Conservation (phyloP, 2,797 vertebrate genomes). For the Chrosomus eos region DNA sequence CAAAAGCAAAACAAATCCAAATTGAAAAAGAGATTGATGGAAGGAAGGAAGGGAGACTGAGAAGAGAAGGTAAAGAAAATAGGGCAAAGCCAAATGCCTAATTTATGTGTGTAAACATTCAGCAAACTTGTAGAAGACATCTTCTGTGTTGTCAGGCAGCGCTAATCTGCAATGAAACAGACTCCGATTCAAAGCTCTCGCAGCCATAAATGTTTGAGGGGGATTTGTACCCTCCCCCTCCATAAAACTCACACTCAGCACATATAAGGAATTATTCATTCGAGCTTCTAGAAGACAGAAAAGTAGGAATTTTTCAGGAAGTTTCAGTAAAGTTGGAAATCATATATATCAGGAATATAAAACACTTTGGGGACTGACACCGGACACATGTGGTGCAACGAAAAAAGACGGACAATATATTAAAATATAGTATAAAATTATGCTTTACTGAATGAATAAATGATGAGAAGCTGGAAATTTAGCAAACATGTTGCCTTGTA, state of each 20-base stretch:
- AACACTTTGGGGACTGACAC: conserved; percentile 4
- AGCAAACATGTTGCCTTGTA: background rate
- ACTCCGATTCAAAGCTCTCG: conserved; percentile 62
- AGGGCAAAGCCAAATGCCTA: conserved; percentile 47
- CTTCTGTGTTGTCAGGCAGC: conserved; percentile 54
- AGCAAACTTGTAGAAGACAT: conserved; percentile 57
- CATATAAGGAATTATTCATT: conserved; percentile 40
- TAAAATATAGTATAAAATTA: background rate
- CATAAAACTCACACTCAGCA: background rate
- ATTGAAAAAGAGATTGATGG: background rate
- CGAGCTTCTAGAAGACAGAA: conserved; percentile 6
- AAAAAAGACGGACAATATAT: background rate
- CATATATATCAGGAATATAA: background rate
- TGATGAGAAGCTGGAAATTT: background rate
- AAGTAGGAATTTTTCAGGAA: conserved; percentile 18
- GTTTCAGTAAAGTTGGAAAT: conserved; percentile 12
- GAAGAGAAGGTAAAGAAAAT: conserved; percentile 18
- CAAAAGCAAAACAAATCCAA: conserved; percentile 3
- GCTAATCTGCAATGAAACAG: conserved; percentile 67
- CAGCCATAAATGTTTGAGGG: conserved; percentile 56
- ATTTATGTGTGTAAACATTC: conserved; percentile 61
- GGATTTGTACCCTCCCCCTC: conserved; percentile 46
- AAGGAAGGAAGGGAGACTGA: conserved; percentile 21
- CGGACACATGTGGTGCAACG: background rate
- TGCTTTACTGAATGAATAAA: background rate